Evolutionary conservation across 2,113 vertebrate genomes (phyloP), one percentile per base, ranked within the genome.

Genomic region (Vireo altiloquus): DNA sequence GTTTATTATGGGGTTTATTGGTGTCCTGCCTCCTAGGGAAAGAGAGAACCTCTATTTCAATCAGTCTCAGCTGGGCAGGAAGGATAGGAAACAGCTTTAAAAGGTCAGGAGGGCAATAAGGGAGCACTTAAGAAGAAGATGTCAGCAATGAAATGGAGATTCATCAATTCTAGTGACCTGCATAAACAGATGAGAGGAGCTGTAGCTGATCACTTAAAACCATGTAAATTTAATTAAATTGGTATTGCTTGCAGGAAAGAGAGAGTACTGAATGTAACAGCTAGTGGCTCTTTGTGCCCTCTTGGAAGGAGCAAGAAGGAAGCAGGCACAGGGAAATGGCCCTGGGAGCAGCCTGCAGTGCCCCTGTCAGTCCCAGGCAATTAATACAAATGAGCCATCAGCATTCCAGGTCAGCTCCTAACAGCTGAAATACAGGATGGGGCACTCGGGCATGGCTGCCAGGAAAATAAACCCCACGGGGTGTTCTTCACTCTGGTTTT

Each of bases 201-300:
- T 91, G 68, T 33, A 78, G 83, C 53, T 30, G 65, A 78, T 76
- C 78, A 79, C 57, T 95, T 94, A 89, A 11, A 84, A 78, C 81
- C 61, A 60, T 44, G 57, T 94, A 71, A 72, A 91, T 90, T 76
- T 91, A 96, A 96, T 96, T 96, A 82, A 90, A 94, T 64, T 68
- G 82, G 8, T 56, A 60, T 71, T 82, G 61, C 90, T 93, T 49
- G 84, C 78, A 93, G 87, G 84, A 87, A 87, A 63, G 28, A 12
- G 40, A 21, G 19, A 52, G 30, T 28, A 44, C 44, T 44, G 61
- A 44, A 72, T 60, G 10, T 39, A 40, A 79, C 69, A 64, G 72
- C 79, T 18, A 87, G 74, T 33, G 74, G 39, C 21, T 94, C 52
- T 91, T 61, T 65, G 89, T 69, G 50, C 42, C 79, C 47, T 85